A percentile compares a stretch with the other conserved stretches of the same genome.
Evolutionary conservation across 2,888 invertebrate species (phyloP).

Genomic region (Cosmorhoe ocellata): DNA sequence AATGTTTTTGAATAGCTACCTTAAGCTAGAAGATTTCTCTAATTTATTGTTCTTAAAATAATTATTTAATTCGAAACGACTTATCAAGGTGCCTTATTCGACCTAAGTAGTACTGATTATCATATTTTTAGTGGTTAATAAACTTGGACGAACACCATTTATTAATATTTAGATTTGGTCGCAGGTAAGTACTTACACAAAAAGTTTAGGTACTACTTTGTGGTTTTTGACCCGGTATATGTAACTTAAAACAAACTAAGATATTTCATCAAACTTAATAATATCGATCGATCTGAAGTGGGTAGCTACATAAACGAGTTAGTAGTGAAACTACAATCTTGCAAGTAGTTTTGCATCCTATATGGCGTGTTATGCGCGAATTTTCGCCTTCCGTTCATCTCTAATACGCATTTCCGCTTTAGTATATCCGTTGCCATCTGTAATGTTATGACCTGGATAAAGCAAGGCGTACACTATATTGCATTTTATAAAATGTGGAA

Average conservation of each 20-base stretch:
- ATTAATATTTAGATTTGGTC: too few relatives aligned
- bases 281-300: too few relatives aligned
- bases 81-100: slow-evolving; percentile 36
- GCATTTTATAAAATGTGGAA: too few relatives aligned
- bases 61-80: slow-evolving; percentile 16
- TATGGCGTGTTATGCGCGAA: slow-evolving; percentile 55
- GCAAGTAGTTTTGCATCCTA: slow-evolving; percentile 20
- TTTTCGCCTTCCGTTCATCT: slow-evolving; percentile 71
- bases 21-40: slow-evolving; percentile 3
- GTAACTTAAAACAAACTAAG: too few relatives aligned
- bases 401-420: slow-evolving; percentile 52
- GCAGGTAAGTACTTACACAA: too few relatives aligned
- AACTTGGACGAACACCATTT: neutral
- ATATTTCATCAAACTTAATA: too few relatives aligned
- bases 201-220: neutral
- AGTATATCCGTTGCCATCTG: slow-evolving; percentile 44
- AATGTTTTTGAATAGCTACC: neutral
- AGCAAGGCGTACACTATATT: slow-evolving; percentile 8
- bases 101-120: slow-evolving; percentile 34
- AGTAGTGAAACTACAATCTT: too few relatives aligned
- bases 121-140: slow-evolving; percentile 19
- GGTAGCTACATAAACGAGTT: too few relatives aligned
- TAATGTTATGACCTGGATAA: slow-evolving; percentile 39
- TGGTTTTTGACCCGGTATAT: slow-evolving; percentile 1
- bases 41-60: slow-evolving; percentile 10